Evolutionary conservation across 2,113 vertebrate genomes (phyloP).

Genomic region (Psephotus haematonotus): DNA sequence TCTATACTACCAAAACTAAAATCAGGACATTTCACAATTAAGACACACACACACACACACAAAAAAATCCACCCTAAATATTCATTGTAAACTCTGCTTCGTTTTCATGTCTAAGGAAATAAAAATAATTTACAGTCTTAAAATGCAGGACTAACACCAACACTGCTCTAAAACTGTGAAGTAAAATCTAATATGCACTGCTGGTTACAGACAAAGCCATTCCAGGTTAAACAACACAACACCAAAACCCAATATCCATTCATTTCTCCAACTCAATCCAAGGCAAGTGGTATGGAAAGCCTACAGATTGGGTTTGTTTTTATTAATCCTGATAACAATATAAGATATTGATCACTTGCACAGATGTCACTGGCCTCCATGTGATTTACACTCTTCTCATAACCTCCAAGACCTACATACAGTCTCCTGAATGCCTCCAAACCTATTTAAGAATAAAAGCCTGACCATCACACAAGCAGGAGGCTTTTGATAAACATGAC

Average conservation of each 20-base stretch:
- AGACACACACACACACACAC: background rate
- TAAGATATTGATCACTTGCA: background rate
- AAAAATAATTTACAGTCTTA: background rate
- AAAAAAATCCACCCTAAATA: background rate
- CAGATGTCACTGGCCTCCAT: background rate
- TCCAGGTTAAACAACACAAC: background rate
- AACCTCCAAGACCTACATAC: background rate
- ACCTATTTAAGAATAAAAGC: background rate
- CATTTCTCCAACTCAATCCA: background rate
- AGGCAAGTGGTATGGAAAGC: background rate
- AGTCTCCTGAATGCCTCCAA: background rate
- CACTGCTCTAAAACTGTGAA: background rate
- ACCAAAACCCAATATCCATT: background rate
- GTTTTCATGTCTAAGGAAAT: background rate
- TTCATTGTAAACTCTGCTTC: background rate
- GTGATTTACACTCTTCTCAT: background rate
- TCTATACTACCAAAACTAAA: background rate
- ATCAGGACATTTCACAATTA: background rate
- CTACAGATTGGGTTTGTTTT: background rate
- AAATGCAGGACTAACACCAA: background rate
- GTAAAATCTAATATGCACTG: background rate
- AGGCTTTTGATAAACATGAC: background rate
- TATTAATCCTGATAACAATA: background rate
- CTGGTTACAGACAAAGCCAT: background rate
- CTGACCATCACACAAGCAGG: background rate